phyloP scores from a whole-genome alignment of 2,797 vertebrate species.

The Corythornis leucogaster region DNA sequence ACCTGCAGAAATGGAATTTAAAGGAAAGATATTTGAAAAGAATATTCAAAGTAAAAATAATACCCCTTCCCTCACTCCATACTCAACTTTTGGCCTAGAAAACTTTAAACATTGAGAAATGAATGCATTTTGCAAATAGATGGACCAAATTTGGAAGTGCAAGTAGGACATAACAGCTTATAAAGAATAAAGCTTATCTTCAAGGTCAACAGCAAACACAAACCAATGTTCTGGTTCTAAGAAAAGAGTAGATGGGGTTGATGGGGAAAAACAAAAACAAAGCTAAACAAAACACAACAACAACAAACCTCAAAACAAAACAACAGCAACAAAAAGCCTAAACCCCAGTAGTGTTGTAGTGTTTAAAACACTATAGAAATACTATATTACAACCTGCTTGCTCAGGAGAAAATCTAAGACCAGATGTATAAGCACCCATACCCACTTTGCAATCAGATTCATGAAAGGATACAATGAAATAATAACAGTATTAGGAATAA shows the following conservation, averaged over 20 bases:
- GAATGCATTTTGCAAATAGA: background rate
- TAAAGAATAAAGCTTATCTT: background rate
- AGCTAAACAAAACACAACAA: no score
- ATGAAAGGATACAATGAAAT: background rate
- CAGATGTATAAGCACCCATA: background rate
- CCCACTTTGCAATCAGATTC: background rate
- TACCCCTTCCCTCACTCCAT: background rate
- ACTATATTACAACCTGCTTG: background rate
- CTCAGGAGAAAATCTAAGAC: background rate
- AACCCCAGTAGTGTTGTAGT: background rate
- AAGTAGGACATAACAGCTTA: background rate
- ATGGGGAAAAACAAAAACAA: background rate
- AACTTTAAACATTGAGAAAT: background rate
- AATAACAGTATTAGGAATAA: background rate
- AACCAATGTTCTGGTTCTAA: background rate
- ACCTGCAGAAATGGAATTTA: background rate
- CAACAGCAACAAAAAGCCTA: no score
- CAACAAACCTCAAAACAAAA: no score
- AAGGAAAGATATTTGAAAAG: constrained; percentile 1
- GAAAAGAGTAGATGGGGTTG: background rate
- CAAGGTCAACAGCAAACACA: background rate
- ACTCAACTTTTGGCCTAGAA: background rate
- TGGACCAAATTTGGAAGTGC: background rate
- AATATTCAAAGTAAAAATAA: background rate
- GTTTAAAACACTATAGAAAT: background rate